Base-by-base conservation (phyloP, 2,797 vertebrate genomes). In the Brachyalestes nurse region DNA sequence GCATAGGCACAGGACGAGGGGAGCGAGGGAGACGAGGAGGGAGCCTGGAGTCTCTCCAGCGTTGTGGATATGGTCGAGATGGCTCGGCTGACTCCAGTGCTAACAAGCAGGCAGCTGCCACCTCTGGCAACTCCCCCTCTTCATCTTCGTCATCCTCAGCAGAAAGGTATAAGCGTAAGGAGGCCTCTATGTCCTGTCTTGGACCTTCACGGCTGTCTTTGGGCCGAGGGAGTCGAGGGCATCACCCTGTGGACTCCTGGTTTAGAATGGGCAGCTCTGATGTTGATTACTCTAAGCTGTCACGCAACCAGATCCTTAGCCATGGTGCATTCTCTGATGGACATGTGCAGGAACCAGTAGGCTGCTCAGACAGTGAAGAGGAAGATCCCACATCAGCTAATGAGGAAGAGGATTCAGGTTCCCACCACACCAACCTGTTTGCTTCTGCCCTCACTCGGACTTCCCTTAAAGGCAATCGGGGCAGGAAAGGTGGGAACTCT, bases 91-190 rank as follows among this genome's bases (percentile, higher is more conserved):
- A 86, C 42, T 72, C 89, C 25, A 84, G 83, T 51, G 82, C 93
- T 7, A 87, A 83, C 88, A 95, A 94, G 70, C 93, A 90, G 83
- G 92, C 94, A 70, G 93, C 88, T 82, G 94, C 95, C 0, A 92
- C 95, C 47, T 90, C 91, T 6, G 66, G 97, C 92, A 95, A 93
- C 92, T 97, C 78, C 88, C 97, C 94, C 21, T 99, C 85, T 89
- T 97, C 66, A 83, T 95, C 94, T 0, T 95, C 94, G 10, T 92
- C 95, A 0, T 95, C 94, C 14, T 95, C 94, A 9, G 95, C 95
- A 3, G 97, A 99, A 82, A 91, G 97, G 90, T 98, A 97, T 86
- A 99, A 98, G 81, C 96, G 97, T 71, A 99, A 98, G 81, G 98
- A 99, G 86, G 89, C 87, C 79, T 87, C 94, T 21, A 86, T 93